Base-by-base conservation (phyloP, 2,113 vertebrate genomes). In the Podarcis cretensis region DNA sequence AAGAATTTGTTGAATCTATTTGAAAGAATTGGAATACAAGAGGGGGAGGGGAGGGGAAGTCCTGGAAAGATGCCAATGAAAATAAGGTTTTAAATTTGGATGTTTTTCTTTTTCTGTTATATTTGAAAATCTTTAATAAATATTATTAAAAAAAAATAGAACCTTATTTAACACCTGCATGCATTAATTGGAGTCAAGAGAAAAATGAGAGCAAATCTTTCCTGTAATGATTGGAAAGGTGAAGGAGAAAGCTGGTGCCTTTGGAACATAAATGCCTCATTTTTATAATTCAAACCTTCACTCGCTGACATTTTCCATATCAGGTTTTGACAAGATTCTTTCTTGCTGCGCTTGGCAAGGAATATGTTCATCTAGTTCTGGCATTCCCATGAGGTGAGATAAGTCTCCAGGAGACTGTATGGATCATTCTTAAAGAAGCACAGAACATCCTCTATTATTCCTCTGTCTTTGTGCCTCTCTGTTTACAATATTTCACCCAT, bases 141-240 rank as follows among this genome's bases (percentile, higher is more conserved):
- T n/a, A n/a, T n/a, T n/a, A n/a, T n/a, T n/a, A n/a, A n/a, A n/a
- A n/a, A n/a, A n/a, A n/a, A n/a, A n/a, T 92, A 91, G 81, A 92
- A 25, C 80, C 82, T 83, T 89, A 80, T 54, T 92, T 93, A 94
- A 93, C n/a, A 95, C 30, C 73, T 88, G 84, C 74, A 21, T 88
- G 71, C 4, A 25, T 90, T 88, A 87, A 12, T 69, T 79, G 27
- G 69, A 40, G 74, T 91, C 68, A 91, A 40, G 83, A 84, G 91
- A 93, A 79, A 92, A 71, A 85, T 32, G 1, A 84, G 68, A 87
- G 77, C 8, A 92, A 89, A 71, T 9, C 85, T 90, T 92, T 94
- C 91, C 69, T 87, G 85, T 89, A 76, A 86, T 21, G 92, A 87
- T 37, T 82, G 77, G 79, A 20, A 69, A 87, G 10, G 7, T 85